Conservation (phyloP, 2,113 vertebrate genomes). For the Phylloscopus whistleri region DNA sequence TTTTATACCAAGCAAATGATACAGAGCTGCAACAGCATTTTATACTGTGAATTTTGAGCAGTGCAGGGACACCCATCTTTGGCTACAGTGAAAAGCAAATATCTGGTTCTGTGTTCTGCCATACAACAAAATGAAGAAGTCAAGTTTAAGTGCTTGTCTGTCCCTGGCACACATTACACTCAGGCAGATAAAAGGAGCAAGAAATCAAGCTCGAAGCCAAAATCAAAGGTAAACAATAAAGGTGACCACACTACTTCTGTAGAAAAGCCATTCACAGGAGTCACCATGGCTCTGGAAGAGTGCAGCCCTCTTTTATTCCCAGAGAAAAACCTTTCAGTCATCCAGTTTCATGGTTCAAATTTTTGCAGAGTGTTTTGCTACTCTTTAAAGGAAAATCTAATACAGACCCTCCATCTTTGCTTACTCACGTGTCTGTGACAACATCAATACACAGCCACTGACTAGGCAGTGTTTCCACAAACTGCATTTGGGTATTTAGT, state of each 20-base stretch:
- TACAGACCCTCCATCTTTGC: not conserved
- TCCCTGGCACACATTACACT: not conserved
- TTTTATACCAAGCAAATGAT: not conserved
- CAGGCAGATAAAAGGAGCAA: not conserved
- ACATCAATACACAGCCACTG: not conserved
- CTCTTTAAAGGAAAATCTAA: not conserved
- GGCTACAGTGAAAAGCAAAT: not conserved
- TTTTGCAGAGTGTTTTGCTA: not conserved
- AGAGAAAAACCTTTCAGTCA: not conserved
- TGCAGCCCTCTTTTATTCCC: not conserved
- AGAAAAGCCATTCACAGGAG: not conserved
- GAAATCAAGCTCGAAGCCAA: conserved; percentile 4
- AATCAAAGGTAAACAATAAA: conserved; percentile 21
- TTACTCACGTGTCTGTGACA: not conserved
- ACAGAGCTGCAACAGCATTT: not conserved
- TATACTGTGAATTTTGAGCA: not conserved
- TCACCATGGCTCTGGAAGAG: not conserved
- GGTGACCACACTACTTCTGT: not conserved
- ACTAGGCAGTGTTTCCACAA: not conserved
- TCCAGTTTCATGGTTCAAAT: not conserved
- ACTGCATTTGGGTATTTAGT: not conserved
- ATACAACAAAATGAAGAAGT: not conserved
- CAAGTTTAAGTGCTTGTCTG: not conserved
- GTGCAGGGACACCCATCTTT: not conserved
- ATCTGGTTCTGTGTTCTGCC: not conserved